Conservation (phyloP, 2,797 vertebrate genomes). For the Salmo trutta region DNA sequence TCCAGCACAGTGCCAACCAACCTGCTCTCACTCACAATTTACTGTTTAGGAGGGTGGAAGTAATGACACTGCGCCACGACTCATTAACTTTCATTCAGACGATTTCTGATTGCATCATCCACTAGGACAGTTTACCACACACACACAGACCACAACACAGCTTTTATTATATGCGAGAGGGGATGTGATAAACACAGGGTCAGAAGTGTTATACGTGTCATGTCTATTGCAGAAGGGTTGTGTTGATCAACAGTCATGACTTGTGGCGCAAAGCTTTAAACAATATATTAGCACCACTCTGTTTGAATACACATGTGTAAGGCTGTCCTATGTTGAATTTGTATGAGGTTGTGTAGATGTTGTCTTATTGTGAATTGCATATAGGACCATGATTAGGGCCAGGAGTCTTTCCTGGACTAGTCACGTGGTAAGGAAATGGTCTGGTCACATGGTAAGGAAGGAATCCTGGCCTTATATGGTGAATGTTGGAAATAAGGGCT, state of each 20-base stretch:
- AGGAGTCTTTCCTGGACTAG: too few species aligned
- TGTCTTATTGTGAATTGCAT: too few species aligned
- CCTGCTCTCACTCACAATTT: background rate
- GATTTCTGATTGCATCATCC: constrained; percentile 41
- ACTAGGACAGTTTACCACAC: constrained; percentile 13
- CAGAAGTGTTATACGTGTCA: background rate
- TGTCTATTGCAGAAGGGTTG: background rate
- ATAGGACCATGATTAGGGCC: too few species aligned
- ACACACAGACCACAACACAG: background rate
- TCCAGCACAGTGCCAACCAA: background rate
- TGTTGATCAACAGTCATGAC: background rate
- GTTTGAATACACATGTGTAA: background rate
- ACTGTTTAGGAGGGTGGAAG: background rate
- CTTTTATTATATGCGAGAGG: too few species aligned
- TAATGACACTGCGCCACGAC: constrained; percentile 19
- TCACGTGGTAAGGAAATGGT: too few species aligned
- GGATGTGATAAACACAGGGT: too few species aligned
- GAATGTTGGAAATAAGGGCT: background rate
- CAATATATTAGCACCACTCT: background rate
- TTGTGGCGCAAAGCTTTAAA: background rate
- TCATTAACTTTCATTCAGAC: constrained; percentile 49
- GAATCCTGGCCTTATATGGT: too few species aligned
- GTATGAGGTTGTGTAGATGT: too few species aligned
- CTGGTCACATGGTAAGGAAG: too few species aligned
- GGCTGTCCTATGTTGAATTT: too few species aligned